Evolutionary conservation across 2,797 vertebrate genomes (phyloP).

Genomic region (Hyperoplus lanceolatus): DNA sequence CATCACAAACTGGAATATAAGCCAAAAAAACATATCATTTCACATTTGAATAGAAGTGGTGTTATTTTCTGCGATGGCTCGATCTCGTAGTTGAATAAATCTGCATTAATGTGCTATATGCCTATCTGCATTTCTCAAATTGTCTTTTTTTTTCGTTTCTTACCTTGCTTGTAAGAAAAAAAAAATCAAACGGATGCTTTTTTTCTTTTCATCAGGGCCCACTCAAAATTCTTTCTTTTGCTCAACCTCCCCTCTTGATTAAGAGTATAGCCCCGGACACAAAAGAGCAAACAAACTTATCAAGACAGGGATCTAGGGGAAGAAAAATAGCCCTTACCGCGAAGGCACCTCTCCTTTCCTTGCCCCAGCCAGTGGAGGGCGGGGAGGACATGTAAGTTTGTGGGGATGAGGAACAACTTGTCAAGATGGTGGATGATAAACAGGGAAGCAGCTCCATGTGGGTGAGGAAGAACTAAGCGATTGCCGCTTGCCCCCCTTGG

Average conservation of each 20-base stretch:
- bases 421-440: slow-evolving; percentile 83
- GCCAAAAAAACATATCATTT: slow-evolving; percentile 32
- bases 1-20: slow-evolving; percentile 21
- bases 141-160: slow-evolving; percentile 52
- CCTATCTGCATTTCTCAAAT: slow-evolving; percentile 65
- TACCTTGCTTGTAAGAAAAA: slow-evolving; percentile 64
- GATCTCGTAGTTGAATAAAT: slow-evolving; percentile 60
- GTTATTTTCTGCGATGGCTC: slow-evolving; percentile 33
- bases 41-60: slow-evolving; percentile 13
- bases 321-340: slow-evolving; percentile 76
- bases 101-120: slow-evolving; percentile 63
- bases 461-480: slow-evolving; percentile 68
- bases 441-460: slow-evolving; percentile 43
- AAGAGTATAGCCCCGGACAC: slow-evolving; percentile 71
- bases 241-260: slow-evolving; percentile 77
- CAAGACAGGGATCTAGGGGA: slow-evolving; percentile 67
- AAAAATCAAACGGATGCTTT: slow-evolving; percentile 63
- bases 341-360: slow-evolving; percentile 54
- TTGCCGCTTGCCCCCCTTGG: slow-evolving; percentile 59
- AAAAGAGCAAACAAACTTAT: slow-evolving; percentile 83
- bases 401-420: slow-evolving; percentile 79
- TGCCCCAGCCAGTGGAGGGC: slow-evolving; percentile 40
- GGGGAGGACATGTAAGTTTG: slow-evolving; percentile 70
- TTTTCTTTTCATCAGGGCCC: slow-evolving; percentile 70
- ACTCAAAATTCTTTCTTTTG: slow-evolving; percentile 63